Evolutionary conservation across 1,140 invertebrate genomes (phyloP), one percentile per base, ranked within the genome.

Genomic region (Drosophila cardini): DNA sequence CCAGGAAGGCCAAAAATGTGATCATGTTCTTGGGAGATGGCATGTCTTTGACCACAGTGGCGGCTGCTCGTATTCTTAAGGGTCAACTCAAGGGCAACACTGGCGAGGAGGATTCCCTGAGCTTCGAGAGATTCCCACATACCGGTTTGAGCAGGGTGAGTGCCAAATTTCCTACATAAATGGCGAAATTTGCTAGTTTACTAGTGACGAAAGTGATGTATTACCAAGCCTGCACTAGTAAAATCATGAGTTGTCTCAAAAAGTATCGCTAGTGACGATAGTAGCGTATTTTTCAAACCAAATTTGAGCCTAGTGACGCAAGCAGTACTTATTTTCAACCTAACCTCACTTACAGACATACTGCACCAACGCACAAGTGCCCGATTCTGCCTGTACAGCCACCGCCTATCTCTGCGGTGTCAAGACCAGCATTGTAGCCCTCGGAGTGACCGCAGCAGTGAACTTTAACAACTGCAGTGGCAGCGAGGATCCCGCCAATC

Each of bases 1-100:
- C 15, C 0, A n/a, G 64, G 16, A 81, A 76, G 36, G 96, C 96
- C 3, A 96, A 95, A 78, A 96, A 96, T 91, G 92, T 96, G 0
- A 95, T 97, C 11, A 90, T 97, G 72, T 96, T 96, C 86, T 90
- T 97, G 34, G 96, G 96, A 0, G 96, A 97, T 82, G 96, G 96
- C 5, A 96, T 97, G 95, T 95, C 95, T 0, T 86, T 96, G 18
- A 90, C 95, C 1, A 96, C 96, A 1, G 82, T 96, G 7, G 94
- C 95, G 8, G 95, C 95, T 0, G 94, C 95, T 11, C 91, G 96
- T 30, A 95, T 95, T n/a, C 93, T 94, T 42, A 93, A 94, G 71
- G 95, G 95, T 0, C 95, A 96, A 79, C 90, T 92, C 0, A 61
- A 92, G 16, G 93, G 93, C 4, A 81, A 85, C 10, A 78, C 92